Evolutionary conservation across 23 tunicate genomes (phyloP).

Genomic region (Phallusia fumigata): DNA sequence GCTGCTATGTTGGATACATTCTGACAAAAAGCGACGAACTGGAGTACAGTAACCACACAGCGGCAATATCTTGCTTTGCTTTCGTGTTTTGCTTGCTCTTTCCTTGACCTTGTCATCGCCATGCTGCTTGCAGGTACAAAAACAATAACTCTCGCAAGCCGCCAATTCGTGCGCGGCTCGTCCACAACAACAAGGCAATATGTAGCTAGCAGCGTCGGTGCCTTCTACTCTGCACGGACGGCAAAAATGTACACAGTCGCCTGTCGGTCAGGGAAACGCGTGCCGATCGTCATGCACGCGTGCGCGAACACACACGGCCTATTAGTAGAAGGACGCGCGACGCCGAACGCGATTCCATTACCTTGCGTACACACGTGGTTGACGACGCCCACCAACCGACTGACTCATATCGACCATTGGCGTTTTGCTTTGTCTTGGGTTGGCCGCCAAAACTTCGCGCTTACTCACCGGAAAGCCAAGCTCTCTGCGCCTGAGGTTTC

Average conservation of each 20-base stretch:
- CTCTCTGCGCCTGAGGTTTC: too few relatives aligned
- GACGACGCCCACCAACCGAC: conserved; percentile 15
- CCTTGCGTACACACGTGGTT: conserved; percentile 9
- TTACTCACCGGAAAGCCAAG: too few relatives aligned
- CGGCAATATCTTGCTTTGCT: conserved; percentile 58
- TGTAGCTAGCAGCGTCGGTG: neutral
- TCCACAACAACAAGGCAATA: too few relatives aligned
- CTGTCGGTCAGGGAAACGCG: neutral
- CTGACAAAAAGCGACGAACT: conserved; percentile 70
- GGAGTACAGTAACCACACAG: conserved; percentile 72
- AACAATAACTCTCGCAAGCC: too few relatives aligned
- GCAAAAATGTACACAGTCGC: neutral
- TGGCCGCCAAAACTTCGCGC: too few relatives aligned
- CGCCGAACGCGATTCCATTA: neutral
- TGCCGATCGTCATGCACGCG: neutral
- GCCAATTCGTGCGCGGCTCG: too few relatives aligned
- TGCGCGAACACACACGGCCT: neutral
- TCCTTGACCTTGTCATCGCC: conserved; percentile 29
- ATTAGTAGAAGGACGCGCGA: too few relatives aligned
- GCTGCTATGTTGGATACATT: conserved; percentile 74
- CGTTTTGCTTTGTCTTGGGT: neutral
- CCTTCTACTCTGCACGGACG: neutral
- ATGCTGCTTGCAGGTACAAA: conserved; percentile 20
- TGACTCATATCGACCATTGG: neutral
- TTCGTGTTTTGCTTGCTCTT: conserved; percentile 49